Conservation (phyloP, 2,888 invertebrate genomes). For the Sphaeridia pumilis region DNA sequence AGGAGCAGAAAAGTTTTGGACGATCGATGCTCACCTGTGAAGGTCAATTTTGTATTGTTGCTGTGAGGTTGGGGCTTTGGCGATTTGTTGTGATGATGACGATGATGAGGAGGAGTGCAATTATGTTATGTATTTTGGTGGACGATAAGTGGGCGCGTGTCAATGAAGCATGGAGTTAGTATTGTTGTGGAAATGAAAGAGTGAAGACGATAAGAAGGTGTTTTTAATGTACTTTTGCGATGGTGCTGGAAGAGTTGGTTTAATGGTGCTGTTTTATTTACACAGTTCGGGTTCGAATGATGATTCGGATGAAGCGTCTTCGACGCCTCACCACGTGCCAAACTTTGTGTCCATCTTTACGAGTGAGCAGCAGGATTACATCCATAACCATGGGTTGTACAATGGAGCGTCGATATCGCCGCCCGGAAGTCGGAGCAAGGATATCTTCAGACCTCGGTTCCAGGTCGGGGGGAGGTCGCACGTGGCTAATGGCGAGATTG, state of each 20-base stretch:
- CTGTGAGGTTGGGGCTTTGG: no score
- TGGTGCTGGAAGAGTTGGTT: neutral
- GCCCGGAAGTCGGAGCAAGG: slow-evolving; percentile 31
- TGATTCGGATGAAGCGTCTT: slow-evolving; percentile 29
- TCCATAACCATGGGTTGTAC: slow-evolving; percentile 11
- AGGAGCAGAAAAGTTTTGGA: neutral
- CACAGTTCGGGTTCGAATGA: slow-evolving; percentile 19
- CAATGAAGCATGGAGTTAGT: neutral
- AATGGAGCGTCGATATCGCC: slow-evolving; percentile 22
- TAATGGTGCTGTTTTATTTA: neutral
- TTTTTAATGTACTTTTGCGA: neutral
- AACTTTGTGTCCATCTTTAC: slow-evolving; percentile 35
- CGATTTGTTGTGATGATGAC: no score
- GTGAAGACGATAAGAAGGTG: neutral
- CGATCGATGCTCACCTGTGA: no score
- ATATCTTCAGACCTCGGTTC: slow-evolving; percentile 32
- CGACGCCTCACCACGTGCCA: slow-evolving; percentile 32
- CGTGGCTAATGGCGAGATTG: slow-evolving; percentile 32
- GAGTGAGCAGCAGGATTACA: slow-evolving; percentile 19
- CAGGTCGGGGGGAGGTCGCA: slow-evolving; percentile 29
- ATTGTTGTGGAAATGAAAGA: neutral
- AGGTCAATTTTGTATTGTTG: slow-evolving; percentile 2
- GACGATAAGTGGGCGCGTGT: neutral
- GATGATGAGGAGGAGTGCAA: no score
- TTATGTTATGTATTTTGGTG: no score